These are phyloP conservation scores for Trematomus loennbergii DNA, from an alignment of 2,113 vertebrate genomes.

Conservation along the genomic window DNA sequence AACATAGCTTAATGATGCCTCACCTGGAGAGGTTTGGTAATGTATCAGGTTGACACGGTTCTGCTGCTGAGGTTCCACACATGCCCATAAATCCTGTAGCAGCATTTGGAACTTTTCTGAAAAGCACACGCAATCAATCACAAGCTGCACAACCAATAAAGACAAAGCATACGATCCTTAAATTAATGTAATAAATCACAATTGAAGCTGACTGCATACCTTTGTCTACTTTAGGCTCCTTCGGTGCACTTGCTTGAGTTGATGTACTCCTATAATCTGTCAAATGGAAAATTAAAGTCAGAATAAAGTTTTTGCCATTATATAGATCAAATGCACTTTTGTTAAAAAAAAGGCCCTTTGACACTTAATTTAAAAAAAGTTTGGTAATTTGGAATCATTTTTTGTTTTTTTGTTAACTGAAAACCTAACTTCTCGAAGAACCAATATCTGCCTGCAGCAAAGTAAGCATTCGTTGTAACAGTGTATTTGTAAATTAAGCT, in stretches of 20 bases:
- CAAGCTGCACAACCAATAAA: background rate
- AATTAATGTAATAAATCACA: background rate
- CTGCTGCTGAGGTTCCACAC: constrained; percentile 82
- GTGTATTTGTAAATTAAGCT: background rate
- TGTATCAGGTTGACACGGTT: constrained; percentile 25
- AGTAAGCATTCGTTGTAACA: background rate
- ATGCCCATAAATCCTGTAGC: constrained; percentile 91
- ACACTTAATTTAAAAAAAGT: background rate
- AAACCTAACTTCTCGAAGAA: background rate
- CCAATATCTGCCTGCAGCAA: background rate
- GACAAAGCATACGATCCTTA: background rate
- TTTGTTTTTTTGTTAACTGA: background rate
- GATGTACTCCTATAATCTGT: constrained; percentile 85
- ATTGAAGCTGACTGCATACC: constrained; percentile 77
- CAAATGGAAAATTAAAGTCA: constrained; percentile 34
- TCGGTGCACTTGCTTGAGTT: constrained; percentile 84
- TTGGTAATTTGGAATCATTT: background rate
- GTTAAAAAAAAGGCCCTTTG: background rate
- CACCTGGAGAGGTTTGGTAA: constrained; percentile 50
- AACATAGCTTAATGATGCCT: background rate
- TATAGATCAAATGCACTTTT: background rate
- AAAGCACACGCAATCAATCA: constrained; percentile 11
- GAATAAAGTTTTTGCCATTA: background rate
- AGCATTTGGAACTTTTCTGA: constrained; percentile 90
- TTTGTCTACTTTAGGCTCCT: constrained; percentile 87